Conservation (phyloP, 1,140 invertebrate genomes). For the Riptortus pedestris region DNA sequence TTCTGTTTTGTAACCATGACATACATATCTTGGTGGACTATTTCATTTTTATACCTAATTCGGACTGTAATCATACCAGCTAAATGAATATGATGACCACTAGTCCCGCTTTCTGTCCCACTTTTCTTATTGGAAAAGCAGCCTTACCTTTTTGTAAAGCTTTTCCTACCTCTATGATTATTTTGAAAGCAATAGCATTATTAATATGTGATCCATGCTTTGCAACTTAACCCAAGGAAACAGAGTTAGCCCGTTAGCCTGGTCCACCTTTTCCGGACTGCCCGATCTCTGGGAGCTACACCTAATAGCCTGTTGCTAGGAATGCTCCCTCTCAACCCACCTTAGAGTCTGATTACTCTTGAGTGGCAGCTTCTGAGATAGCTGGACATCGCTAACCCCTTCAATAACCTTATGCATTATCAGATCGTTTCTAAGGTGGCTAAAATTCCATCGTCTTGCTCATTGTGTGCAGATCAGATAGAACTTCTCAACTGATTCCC, state of each 20-base stretch:
- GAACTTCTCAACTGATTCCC: background rate
- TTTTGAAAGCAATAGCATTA: background rate
- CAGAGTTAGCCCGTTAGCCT: background rate
- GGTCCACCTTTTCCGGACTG: background rate
- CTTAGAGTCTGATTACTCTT: constrained; percentile 31
- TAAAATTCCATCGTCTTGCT: background rate
- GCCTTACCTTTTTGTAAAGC: no score
- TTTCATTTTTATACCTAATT: background rate
- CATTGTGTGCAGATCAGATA: background rate
- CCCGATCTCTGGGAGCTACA: background rate
- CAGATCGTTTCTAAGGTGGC: background rate
- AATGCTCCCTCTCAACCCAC: constrained; percentile 37
- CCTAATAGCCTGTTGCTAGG: background rate
- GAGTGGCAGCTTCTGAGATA: background rate
- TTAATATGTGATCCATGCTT: background rate
- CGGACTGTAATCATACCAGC: background rate
- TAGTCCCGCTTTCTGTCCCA: background rate
- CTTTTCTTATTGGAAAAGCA: background rate
- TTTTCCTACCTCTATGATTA: background rate
- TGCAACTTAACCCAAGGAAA: background rate
- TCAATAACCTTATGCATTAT: background rate
- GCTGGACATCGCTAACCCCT: background rate
- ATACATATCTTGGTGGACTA: background rate
- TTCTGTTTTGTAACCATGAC: background rate
- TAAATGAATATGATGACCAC: background rate